Percentiles rank a stretch among this genome's conserved stretches.
Evolutionary conservation across 2,888 invertebrate genomes (phyloP).

Genomic region (Ennomos quercinarius): DNA sequence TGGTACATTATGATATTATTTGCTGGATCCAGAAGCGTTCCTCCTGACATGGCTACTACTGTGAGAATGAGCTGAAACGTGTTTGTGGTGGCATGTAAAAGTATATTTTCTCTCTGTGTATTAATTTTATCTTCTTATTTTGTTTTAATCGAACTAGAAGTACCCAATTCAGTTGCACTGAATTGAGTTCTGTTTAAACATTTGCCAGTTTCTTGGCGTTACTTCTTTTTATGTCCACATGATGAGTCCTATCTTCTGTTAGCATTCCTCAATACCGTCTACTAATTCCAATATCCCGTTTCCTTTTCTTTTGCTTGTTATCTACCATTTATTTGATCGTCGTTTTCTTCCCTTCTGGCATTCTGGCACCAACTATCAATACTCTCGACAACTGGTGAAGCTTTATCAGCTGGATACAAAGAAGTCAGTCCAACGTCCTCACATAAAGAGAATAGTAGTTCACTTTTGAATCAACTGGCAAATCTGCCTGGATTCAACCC

Average conservation of each 20-base stretch:
- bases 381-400: conserved; percentile 74
- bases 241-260: conserved; percentile 3
- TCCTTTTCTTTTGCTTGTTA: conserved; percentile 70
- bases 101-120: conserved; percentile 49
- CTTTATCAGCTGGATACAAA: conserved; percentile 78
- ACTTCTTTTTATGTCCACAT: background rate
- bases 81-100: conserved; percentile 70
- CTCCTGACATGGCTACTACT: conserved; percentile 65
- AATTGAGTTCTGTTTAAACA: conserved; percentile 2
- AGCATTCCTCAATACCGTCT: background rate
- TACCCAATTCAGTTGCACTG: conserved; percentile 31
- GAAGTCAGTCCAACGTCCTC: conserved; percentile 85
- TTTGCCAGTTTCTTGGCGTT: conserved; percentile 12
- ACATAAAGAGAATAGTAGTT: conserved; percentile 88
- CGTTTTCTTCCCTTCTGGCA: conserved; percentile 84
- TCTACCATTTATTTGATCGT: conserved; percentile 78
- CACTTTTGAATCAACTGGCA: conserved; percentile 88
- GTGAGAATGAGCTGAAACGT: conserved; percentile 69
- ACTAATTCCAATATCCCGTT: conserved; percentile 38
- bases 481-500: conserved; percentile 89
- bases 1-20: conserved; percentile 55
- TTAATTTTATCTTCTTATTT: conserved; percentile 42
- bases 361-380: conserved; percentile 77
- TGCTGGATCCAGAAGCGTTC: conserved; percentile 56
- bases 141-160: conserved; percentile 35